A percentile compares a stretch with the other conserved stretches of the same genome.
Conservation (phyloP, 2,888 invertebrate species). For the Nasonia oneida region DNA sequence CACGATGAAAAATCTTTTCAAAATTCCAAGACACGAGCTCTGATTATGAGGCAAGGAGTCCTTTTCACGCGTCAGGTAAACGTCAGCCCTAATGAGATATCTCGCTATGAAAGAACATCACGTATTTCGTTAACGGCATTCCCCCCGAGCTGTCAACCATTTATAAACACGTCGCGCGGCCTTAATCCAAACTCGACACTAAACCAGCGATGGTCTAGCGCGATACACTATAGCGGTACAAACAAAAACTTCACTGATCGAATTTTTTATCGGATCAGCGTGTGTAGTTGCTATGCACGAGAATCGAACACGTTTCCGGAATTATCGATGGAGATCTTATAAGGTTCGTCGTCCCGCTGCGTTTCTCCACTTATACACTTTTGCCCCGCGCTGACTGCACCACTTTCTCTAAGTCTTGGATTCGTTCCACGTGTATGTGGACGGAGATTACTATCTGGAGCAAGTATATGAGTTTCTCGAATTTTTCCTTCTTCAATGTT, state of each 20-base stretch:
- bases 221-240: background rate
- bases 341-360: background rate
- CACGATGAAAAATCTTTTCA: background rate
- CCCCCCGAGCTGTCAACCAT: constrained; percentile 30
- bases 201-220: constrained; percentile 1
- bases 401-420: background rate
- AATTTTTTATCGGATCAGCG: background rate
- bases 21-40: background rate
- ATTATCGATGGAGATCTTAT: background rate
- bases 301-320: constrained; percentile 5
- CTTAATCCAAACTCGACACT: constrained; percentile 24
- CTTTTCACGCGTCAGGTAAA: constrained; percentile 6
- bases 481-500: background rate
- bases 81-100: constrained; percentile 41
- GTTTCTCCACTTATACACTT: background rate
- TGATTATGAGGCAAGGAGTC: background rate
- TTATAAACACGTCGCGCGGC: constrained; percentile 11
- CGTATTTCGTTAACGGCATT: constrained; percentile 31
- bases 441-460: background rate
- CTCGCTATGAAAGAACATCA: constrained; percentile 14
- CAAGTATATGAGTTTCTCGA: background rate
- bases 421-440: background rate
- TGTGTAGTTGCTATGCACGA: background rate
- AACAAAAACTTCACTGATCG: background rate
- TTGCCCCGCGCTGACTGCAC: background rate